Conservation (phyloP, 2,797 vertebrate genomes). For the Synaphobranchus kaupii region DNA sequence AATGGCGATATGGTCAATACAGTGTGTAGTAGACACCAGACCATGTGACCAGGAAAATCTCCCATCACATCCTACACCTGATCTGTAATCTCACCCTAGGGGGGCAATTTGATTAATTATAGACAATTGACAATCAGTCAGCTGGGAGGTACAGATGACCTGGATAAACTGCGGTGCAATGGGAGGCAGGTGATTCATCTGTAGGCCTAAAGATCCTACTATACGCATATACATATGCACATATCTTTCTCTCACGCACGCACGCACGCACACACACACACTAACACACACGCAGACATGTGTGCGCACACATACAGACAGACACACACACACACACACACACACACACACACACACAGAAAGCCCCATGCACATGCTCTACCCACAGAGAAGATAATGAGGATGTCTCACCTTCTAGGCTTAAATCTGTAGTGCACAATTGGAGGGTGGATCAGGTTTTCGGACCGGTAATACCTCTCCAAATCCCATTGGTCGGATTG, state of each 20-base stretch:
- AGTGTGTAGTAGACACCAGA: neutral
- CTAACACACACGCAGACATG: neutral
- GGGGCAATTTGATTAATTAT: neutral
- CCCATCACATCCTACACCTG: neutral
- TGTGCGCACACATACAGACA: neutral
- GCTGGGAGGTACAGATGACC: slow-evolving; percentile 5
- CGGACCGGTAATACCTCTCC: slow-evolving; percentile 6
- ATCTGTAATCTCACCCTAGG: slow-evolving; percentile 7
- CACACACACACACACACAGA: slow-evolving; percentile 3
- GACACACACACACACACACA: slow-evolving; percentile 5
- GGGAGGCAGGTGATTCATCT: slow-evolving; percentile 19
- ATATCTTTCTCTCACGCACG: too few relatives aligned
- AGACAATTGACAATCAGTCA: slow-evolving; percentile 6
- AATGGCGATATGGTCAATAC: neutral
- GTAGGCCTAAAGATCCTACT: neutral
- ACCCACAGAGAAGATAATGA: slow-evolving; percentile 15
- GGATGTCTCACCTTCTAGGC: slow-evolving; percentile 13
- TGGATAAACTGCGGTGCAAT: slow-evolving; percentile 40
- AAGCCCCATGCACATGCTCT: slow-evolving; percentile 15
- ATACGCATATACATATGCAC: neutral
- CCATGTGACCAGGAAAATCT: neutral
- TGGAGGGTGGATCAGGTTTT: slow-evolving; percentile 15
- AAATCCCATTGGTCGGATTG: slow-evolving; percentile 12
- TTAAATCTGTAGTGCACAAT: slow-evolving; percentile 12
- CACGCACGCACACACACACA: neutral